A percentile compares a stretch with the other conserved stretches of the same genome.
Evolutionary conservation across 1,140 invertebrate species (phyloP).

Genomic region (Plodia interpunctella): DNA sequence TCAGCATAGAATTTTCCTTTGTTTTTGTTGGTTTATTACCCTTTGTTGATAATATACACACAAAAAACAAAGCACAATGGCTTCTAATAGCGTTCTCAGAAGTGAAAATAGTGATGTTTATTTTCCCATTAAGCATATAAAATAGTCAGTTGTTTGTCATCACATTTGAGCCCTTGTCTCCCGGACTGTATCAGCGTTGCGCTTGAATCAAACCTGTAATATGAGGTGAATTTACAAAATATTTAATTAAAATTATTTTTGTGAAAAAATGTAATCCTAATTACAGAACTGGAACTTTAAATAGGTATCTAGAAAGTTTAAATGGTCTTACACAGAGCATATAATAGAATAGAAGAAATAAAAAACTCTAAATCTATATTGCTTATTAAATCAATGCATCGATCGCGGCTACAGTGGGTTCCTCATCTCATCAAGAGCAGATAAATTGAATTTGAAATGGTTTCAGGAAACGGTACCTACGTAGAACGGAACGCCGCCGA

Average conservation of each 20-base stretch:
- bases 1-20: no score
- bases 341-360: no score
- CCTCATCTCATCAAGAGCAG: not conserved
- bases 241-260: no score
- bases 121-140: not conserved
- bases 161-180: not conserved
- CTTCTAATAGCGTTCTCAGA: not conserved
- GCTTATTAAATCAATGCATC: no score
- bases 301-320: no score
- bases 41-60: not conserved
- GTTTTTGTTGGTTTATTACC: no score
- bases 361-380: no score
- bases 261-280: no score
- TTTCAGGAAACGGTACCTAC: constrained; percentile 3
- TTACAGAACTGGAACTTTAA: no score
- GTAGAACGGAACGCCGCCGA: not conserved
- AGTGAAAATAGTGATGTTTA: not conserved
- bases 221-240: no score
- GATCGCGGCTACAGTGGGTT: not conserved
- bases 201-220: no score
- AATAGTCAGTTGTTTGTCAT: not conserved
- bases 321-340: no score
- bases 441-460: not conserved
- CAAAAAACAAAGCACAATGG: not conserved
- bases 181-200: not conserved